These are phyloP conservation scores for Crotalus viridis DNA, from an alignment of 2,113 vertebrate genomes.

Conservation along the genomic window DNA sequence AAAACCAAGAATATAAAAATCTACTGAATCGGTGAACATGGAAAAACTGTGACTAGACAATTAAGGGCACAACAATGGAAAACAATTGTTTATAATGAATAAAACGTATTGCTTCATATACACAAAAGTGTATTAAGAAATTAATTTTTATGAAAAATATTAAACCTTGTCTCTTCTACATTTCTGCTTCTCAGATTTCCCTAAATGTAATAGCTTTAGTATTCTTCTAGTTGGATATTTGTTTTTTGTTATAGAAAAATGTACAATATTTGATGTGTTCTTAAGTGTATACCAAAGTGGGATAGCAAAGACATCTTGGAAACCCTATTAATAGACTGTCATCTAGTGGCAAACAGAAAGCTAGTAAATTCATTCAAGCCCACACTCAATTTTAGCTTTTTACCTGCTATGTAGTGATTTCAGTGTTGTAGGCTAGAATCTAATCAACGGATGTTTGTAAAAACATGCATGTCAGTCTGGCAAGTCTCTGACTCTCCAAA, in stretches of 20 bases:
- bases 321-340: conserved; percentile 16
- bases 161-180: neutral
- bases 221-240: neutral
- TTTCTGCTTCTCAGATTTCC: neutral
- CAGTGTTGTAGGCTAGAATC: neutral
- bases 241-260: neutral
- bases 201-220: neutral
- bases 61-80: neutral
- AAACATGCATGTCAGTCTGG: neutral
- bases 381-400: neutral
- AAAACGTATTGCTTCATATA: neutral
- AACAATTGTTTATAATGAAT: neutral
- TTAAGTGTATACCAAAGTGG: neutral
- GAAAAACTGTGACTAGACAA: neutral
- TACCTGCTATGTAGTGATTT: too few species aligned
- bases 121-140: neutral
- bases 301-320: too few species aligned
- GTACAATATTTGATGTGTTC: neutral
- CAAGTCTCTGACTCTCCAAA: neutral
- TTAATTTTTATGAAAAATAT: neutral
- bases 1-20: neutral
- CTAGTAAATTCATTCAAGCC: neutral
- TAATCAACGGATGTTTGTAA: neutral
- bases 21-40: neutral
- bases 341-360: conserved; percentile 13